phyloP scores from a whole-genome alignment of 2,113 vertebrate genomes.

The Elanus axillaris region DNA sequence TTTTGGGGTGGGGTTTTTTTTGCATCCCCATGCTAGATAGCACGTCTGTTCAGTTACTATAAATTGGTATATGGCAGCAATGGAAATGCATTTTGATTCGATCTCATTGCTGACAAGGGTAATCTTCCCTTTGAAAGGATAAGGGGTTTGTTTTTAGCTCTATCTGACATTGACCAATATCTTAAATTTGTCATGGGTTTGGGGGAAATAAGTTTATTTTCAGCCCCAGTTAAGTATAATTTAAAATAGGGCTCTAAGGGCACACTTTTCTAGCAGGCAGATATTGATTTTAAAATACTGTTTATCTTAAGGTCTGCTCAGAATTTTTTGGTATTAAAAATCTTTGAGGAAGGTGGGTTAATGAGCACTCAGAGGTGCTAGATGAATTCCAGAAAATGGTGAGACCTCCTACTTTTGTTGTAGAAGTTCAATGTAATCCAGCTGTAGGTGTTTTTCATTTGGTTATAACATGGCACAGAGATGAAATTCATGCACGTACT shows the following conservation, averaged over 20 bases:
- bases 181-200: neutral
- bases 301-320: neutral
- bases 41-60: neutral
- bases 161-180: neutral
- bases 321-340: neutral
- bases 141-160: neutral
- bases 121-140: neutral
- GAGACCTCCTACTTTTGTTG: neutral
- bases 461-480: rapidly evolving
- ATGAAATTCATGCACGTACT: neutral
- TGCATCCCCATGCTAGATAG: neutral
- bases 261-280: neutral
- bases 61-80: neutral
- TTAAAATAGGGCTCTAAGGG: neutral
- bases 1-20: neutral
- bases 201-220: neutral
- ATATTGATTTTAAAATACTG: neutral
- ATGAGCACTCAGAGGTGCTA: neutral
- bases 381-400: neutral
- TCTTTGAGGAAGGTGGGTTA: neutral
- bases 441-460: neutral
- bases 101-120: neutral
- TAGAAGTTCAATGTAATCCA: neutral
- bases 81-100: neutral
- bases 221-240: neutral